Base-by-base conservation (phyloP, 2,113 vertebrate genomes). In the Poeciliopsis occidentalis region DNA sequence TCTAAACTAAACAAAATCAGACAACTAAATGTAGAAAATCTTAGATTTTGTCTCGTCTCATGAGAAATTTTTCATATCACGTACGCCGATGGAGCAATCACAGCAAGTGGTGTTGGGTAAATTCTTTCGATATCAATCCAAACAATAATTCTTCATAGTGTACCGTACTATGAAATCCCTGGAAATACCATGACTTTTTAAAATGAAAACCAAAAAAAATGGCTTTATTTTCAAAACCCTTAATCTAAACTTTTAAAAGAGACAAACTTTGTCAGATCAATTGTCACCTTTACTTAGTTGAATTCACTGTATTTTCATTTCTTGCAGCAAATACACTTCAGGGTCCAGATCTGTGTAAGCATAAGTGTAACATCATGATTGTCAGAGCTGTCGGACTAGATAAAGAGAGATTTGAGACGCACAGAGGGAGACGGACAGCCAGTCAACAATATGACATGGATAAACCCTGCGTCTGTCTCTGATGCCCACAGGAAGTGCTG, bases 381-480 rank as follows among this genome's bases (percentile, higher is more conserved):
- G 78, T 85, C 69, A 79, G 62, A 84, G 60, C 79, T 86, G 86
- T 85, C 88, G 74, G 68, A 69, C 31, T 69, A 71, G 57, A 87
- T 83, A 78, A 84, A 77, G 68, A 72, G 62, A 66, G 71, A 60
- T 74, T 69, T 80, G 82, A 83, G 69, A 67, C 29, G 47, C 61
- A 74, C 30, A 71, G 27, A 66, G 67, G 57, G n/a, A 80, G 81
- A 87, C 71, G 69, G 80, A 74, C 75, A 83, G 77, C 76, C 32
- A 73, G 79, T 76, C 76, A 78, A 82, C 83, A 73, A 70, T 60
- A 69, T 77, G 74, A 84, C 79, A 84, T 72, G 79, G 79, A 86
- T 84, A 82, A 87, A 85, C 78, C 72, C 73, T 73, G 64, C 62
- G 73, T 84, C 79, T 44, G 61, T 72, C 76, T 26, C 68, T 76